phyloP scores from a whole-genome alignment of 1,140 invertebrate genomes.

The Drosophila elegans region DNA sequence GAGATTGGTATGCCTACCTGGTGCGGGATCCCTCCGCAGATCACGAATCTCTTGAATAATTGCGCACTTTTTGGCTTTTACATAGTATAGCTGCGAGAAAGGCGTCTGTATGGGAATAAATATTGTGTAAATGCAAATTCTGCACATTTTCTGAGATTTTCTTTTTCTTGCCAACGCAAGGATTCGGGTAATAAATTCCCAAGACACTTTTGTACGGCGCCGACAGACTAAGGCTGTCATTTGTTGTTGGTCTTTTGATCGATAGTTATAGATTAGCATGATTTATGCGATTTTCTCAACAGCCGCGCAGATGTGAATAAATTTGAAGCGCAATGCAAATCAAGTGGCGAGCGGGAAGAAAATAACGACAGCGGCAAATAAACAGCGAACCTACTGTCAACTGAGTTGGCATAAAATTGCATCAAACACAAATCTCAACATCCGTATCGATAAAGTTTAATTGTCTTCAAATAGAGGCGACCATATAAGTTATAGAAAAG shows the following conservation, averaged over 20 bases:
- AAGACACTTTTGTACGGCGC: constrained; percentile 62
- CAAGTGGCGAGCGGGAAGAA: constrained; percentile 46
- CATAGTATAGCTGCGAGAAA: constrained; percentile 11
- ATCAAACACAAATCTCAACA: constrained; percentile 10
- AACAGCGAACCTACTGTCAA: constrained; percentile 33
- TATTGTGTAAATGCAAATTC: constrained; percentile 54
- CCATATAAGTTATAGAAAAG: too few species aligned
- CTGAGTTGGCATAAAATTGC: constrained; percentile 32
- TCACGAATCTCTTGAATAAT: constrained; percentile 67
- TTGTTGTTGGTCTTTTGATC: constrained; percentile 54
- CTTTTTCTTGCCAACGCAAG: constrained; percentile 38
- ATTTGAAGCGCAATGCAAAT: constrained; percentile 69
- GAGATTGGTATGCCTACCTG: constrained; percentile 6
- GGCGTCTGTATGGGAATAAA: constrained; percentile 24
- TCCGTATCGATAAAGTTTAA: constrained; percentile 14
- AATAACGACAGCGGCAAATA: constrained; percentile 13
- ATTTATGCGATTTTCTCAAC: constrained; percentile 62
- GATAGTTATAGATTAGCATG: constrained; percentile 78
- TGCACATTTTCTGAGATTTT: constrained; percentile 50
- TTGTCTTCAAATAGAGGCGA: not conserved
- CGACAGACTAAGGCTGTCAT: constrained; percentile 34
- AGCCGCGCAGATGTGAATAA: constrained; percentile 56
- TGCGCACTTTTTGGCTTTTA: constrained; percentile 59
- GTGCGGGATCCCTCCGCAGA: constrained; percentile 26
- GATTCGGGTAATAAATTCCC: constrained; percentile 73